These are phyloP conservation scores for Hypanus sabinus DNA, from an alignment of 2,113 vertebrate genomes.

Conservation along the genomic window DNA sequence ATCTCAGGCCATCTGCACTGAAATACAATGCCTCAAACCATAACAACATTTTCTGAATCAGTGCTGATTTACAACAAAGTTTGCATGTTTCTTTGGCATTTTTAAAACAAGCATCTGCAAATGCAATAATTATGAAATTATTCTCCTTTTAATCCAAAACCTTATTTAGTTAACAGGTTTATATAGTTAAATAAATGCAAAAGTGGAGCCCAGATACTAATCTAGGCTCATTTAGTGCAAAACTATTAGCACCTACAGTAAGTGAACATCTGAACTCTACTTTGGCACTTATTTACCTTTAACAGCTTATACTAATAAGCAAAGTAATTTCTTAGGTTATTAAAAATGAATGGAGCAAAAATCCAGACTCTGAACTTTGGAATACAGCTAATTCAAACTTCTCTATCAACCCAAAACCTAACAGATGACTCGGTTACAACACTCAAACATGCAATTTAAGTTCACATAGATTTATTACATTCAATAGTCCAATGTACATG, in stretches of 20 bases:
- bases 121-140: not conserved
- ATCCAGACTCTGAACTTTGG: not conserved
- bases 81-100: not conserved
- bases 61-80: not conserved
- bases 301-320: not conserved
- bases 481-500: too few relatives aligned
- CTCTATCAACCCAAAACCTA: not conserved
- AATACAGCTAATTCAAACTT: not conserved
- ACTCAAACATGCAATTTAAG: too few relatives aligned
- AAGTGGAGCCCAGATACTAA: too few relatives aligned
- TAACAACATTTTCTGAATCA: not conserved
- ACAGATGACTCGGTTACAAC: too few relatives aligned
- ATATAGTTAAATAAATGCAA: not conserved
- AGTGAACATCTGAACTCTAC: not conserved
- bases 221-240: too few relatives aligned
- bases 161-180: not conserved
- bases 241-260: too few relatives aligned
- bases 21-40: not conserved
- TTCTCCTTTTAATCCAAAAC: not conserved
- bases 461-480: too few relatives aligned
- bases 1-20: not conserved
- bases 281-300: not conserved
- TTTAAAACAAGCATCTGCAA: not conserved
- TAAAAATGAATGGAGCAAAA: not conserved
- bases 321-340: not conserved